Percentiles rank a stretch among this genome's conserved stretches.
phyloP scores from a whole-genome alignment of 2,888 invertebrate species.

The Cerastoderma edule region DNA sequence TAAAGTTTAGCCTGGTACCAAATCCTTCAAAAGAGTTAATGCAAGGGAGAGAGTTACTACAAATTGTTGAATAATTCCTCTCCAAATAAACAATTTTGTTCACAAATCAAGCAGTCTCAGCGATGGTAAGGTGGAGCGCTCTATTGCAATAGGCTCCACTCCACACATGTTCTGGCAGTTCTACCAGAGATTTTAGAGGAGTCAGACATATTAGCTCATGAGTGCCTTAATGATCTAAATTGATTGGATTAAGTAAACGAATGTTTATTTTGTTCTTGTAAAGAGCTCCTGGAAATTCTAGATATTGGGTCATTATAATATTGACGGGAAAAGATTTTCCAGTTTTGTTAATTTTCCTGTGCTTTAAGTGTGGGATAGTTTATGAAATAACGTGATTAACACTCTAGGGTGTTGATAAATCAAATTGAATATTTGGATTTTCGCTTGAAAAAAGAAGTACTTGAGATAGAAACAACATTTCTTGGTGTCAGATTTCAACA shows the following conservation, averaged over 20 bases:
- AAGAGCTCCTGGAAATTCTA: constrained; percentile 15
- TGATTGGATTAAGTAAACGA: constrained; percentile 57
- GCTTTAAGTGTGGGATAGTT: neutral
- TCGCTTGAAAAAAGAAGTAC: constrained; percentile 4
- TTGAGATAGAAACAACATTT: constrained; percentile 2
- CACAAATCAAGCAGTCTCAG: constrained; percentile 24
- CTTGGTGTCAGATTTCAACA: neutral
- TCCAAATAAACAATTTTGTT: too few relatives aligned
- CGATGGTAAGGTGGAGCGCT: constrained; percentile 12
- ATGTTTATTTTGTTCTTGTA: constrained; percentile 43
- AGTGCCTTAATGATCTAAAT: constrained; percentile 56
- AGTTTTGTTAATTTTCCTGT: neutral
- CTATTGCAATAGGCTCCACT: constrained; percentile 8
- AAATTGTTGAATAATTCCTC: too few relatives aligned
- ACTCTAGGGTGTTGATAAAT: constrained; percentile 1
- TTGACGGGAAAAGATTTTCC: neutral
- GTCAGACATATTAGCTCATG: constrained; percentile 23
- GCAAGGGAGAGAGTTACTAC: too few relatives aligned
- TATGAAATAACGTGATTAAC: neutral
- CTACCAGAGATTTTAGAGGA: constrained; percentile 15
- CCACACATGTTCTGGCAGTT: constrained; percentile 24
- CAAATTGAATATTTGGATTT: neutral
- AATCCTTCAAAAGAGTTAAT: too few relatives aligned
- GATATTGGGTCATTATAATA: constrained; percentile 21
- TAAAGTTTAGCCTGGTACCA: too few relatives aligned